Evolutionary conservation across 2,888 invertebrate genomes (phyloP).

Genomic region (Leptinotarsa juncta): DNA sequence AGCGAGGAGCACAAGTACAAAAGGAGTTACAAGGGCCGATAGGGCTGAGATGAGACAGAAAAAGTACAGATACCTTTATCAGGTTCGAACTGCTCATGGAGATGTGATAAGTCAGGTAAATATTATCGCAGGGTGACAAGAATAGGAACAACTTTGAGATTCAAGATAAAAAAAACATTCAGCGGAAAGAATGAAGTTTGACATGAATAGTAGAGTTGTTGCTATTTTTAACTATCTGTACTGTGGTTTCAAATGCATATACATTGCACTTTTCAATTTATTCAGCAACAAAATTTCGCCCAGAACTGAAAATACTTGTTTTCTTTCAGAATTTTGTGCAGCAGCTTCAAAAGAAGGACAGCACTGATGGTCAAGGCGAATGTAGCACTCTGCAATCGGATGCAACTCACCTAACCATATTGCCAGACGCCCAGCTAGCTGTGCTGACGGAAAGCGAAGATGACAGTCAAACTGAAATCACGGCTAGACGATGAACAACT

Average conservation of each 20-base stretch:
- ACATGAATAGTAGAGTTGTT: no score
- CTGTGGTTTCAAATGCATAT: no score
- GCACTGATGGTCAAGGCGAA: slow-evolving; percentile 70
- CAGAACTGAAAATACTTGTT: slow-evolving; percentile 5
- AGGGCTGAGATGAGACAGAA: slow-evolving; percentile 84
- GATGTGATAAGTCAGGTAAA: slow-evolving; percentile 89
- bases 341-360: slow-evolving; percentile 80
- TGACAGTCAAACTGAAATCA: slow-evolving; percentile 64
- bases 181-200: no score
- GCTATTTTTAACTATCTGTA: no score
- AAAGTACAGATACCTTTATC: slow-evolving; percentile 88
- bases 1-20: slow-evolving; percentile 61
- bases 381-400: slow-evolving; percentile 83
- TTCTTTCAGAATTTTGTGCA: slow-evolving; percentile 80
- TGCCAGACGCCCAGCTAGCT: slow-evolving; percentile 74
- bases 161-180: no score
- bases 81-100: slow-evolving; percentile 88
- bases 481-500: slow-evolving; percentile 55
- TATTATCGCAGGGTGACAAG: slow-evolving; percentile 6
- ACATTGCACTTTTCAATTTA: background rate
- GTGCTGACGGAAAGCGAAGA: slow-evolving; percentile 73
- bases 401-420: slow-evolving; percentile 80
- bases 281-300: background rate
- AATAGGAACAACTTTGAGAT: no score
- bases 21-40: slow-evolving; percentile 77